Percentiles rank a stretch among this genome's conserved stretches.
Conservation (phyloP, 2,113 vertebrate species). For the Triplophysa rosa region DNA sequence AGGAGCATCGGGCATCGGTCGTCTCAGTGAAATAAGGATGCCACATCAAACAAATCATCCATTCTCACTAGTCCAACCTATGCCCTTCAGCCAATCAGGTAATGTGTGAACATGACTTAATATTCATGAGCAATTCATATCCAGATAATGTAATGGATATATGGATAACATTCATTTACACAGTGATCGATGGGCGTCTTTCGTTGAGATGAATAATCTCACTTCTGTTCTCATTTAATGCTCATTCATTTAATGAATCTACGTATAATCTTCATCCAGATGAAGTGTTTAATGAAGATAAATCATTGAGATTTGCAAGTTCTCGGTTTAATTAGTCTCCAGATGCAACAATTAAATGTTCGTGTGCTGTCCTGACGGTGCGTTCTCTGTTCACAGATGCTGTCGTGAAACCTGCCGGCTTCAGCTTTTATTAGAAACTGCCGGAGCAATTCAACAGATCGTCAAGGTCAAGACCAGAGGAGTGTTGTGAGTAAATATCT, state of each 20-base stretch:
- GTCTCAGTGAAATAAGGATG: too few relatives aligned
- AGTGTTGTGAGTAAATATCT: background rate
- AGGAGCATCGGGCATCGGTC: too few relatives aligned
- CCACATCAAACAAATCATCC: too few relatives aligned
- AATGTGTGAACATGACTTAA: too few relatives aligned
- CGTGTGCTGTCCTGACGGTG: background rate
- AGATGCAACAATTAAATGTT: slow-evolving; percentile 18
- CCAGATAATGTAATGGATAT: too few relatives aligned
- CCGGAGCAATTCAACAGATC: slow-evolving; percentile 1
- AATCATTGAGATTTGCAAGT: slow-evolving; percentile 4
- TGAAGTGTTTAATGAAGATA: background rate
- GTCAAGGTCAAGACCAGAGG: background rate
- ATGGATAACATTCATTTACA: background rate
- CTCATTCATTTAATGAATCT: background rate
- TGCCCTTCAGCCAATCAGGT: too few relatives aligned
- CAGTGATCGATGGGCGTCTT: background rate
- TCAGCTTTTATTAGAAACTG: slow-evolving; percentile 7
- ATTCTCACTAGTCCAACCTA: too few relatives aligned
- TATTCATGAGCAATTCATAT: too few relatives aligned
- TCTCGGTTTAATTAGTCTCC: background rate
- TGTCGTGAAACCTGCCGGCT: background rate
- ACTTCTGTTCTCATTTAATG: background rate
- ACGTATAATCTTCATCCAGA: background rate
- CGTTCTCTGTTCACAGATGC: slow-evolving; percentile 1
- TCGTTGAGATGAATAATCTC: background rate